phyloP scores from a whole-genome alignment of 2,888 invertebrate genomes.

The Macrostomum cliftonense region DNA sequence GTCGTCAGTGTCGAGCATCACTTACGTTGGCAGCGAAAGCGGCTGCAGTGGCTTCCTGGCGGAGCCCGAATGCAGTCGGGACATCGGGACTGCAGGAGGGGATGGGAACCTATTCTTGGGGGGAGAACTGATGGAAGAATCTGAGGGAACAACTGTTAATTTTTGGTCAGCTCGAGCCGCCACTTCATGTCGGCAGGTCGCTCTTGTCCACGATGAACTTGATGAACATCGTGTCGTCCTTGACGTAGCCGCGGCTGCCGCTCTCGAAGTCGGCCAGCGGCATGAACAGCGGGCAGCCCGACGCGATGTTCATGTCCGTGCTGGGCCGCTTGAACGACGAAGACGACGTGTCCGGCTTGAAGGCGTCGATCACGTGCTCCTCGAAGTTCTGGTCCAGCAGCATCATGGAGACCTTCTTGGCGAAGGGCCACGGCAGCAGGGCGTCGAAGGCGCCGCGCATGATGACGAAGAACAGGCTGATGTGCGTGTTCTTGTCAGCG shows the following conservation, averaged over 20 bases:
- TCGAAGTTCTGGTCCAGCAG: conserved; percentile 26
- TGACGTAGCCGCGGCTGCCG: conserved; percentile 20
- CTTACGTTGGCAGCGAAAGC: too few species aligned
- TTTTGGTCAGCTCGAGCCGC: too few species aligned
- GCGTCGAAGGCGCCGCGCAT: conserved; percentile 28
- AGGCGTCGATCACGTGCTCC: conserved; percentile 31
- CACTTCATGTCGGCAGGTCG: too few species aligned
- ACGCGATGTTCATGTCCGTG: conserved; percentile 34
- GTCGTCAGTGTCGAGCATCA: too few species aligned
- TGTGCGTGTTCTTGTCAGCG: conserved; percentile 26
- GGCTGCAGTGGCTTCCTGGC: too few species aligned
- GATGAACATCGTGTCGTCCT: conserved; percentile 25
- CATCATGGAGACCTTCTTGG: conserved; percentile 27
- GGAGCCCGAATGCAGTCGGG: too few species aligned
- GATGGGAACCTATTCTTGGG: too few species aligned
- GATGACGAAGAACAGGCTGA: conserved; percentile 33
- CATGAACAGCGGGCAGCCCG: conserved; percentile 31
- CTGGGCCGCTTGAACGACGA: conserved; percentile 29
- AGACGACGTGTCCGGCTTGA: conserved; percentile 30
- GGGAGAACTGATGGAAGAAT: too few species aligned
- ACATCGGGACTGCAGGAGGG: too few species aligned
- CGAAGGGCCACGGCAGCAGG: conserved; percentile 29
- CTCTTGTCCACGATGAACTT: conserved; percentile 20
- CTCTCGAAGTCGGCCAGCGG: conserved; percentile 9
- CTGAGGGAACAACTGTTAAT: too few species aligned